Evolutionary conservation across 2,888 invertebrate genomes (phyloP).

Genomic region (Ceraclea dissimilis): DNA sequence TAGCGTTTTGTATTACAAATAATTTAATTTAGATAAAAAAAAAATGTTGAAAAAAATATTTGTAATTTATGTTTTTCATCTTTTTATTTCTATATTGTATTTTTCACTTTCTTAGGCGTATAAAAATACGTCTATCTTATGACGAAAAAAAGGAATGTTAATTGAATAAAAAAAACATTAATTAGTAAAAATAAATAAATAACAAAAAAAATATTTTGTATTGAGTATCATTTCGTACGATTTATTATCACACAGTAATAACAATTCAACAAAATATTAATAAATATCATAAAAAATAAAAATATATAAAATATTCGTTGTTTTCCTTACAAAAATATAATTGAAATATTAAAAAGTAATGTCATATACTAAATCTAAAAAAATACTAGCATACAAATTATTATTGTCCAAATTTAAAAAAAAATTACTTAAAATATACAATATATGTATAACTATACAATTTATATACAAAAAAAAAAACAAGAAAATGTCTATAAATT

Average conservation of each 20-base stretch:
- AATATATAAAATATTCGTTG: slow-evolving; percentile 9
- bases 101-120: no score
- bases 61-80: no score
- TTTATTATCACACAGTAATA: slow-evolving; percentile 26
- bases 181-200: slow-evolving; percentile 16
- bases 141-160: not conserved
- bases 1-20: no score
- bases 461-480: no score
- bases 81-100: no score
- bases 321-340: slow-evolving; percentile 7
- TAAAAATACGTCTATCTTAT: no score
- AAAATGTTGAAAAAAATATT: no score
- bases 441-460: no score
- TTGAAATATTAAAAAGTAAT: not conserved
- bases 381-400: slow-evolving; percentile 4
- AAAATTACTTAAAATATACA: not conserved
- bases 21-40: no score
- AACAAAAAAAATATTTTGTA: slow-evolving; percentile 18
- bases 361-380: slow-evolving; percentile 4
- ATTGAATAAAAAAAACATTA: not conserved
- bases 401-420: not conserved
- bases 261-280: slow-evolving; percentile 24
- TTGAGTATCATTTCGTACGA: slow-evolving; percentile 25
- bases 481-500: no score
- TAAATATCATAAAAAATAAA: slow-evolving; percentile 17